Evolutionary conservation across 30 jellyfish, hydroid and myxozoan genomes (phyloP).

Genomic region (Sanderia malayensis): DNA sequence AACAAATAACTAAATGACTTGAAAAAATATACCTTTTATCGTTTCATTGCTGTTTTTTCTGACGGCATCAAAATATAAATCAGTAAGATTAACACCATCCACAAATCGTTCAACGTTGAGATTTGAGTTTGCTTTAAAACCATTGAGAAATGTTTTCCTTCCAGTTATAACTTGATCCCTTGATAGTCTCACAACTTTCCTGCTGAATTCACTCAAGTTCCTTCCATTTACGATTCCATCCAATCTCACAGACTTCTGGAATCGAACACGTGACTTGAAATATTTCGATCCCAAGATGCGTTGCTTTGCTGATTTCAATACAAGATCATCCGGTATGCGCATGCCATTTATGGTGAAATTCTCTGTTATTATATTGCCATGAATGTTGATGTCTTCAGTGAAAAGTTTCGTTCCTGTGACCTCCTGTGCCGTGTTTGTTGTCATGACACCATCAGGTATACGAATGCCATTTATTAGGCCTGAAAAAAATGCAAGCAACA

Average conservation of each 20-base stretch:
- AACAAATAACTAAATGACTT: neutral
- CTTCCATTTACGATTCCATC: slow-evolving; percentile 69
- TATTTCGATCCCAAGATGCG: slow-evolving; percentile 38
- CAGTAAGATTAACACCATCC: slow-evolving; percentile 74
- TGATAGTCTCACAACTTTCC: slow-evolving; percentile 46
- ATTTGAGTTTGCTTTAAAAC: slow-evolving; percentile 48
- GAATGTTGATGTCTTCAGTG: slow-evolving; percentile 28
- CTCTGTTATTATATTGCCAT: slow-evolving; percentile 45
- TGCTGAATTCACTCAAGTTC: slow-evolving; percentile 48
- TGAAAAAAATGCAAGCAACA: no score
- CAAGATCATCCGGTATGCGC: slow-evolving; percentile 66
- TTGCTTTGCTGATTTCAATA: slow-evolving; percentile 24
- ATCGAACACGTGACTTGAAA: slow-evolving; percentile 13
- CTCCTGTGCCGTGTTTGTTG: slow-evolving; percentile 60
- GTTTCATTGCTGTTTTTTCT: slow-evolving; percentile 49
- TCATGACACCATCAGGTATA: slow-evolving; percentile 63
- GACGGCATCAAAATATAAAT: slow-evolving; percentile 59
- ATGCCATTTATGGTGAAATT: slow-evolving; percentile 59
- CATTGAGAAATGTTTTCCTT: slow-evolving; percentile 42
- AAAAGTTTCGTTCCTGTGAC: slow-evolving; percentile 60
- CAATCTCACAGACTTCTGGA: slow-evolving; percentile 37
- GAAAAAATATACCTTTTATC: slow-evolving; percentile 44
- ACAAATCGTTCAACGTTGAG: slow-evolving; percentile 66
- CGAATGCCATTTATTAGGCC: slow-evolving; percentile 65
- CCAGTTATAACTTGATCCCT: slow-evolving; percentile 53